A percentile compares a stretch with the other conserved stretches of the same genome.
Conservation (phyloP, 1,140 invertebrate genomes). For the Geopemphigus sp. region DNA sequence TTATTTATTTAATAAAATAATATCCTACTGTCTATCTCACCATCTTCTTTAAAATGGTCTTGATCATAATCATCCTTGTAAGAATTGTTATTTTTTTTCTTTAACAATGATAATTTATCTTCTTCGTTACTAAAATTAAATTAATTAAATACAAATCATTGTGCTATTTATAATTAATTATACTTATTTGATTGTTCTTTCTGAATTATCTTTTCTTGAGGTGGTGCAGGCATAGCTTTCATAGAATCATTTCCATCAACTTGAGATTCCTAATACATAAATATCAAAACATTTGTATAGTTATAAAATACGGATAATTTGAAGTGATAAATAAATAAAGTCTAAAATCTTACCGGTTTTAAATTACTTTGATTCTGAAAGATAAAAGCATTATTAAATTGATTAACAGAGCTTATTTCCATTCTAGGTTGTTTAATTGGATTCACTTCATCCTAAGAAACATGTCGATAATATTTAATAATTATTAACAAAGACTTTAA, state of each 20-base stretch:
- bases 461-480: not conserved
- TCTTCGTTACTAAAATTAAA: slow-evolving; percentile 6
- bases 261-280: slow-evolving; percentile 26
- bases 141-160: slow-evolving; percentile 2
- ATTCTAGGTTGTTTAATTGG: slow-evolving; percentile 39
- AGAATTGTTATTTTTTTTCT: slow-evolving; percentile 19
- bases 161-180: not conserved
- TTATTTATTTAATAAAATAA: not conserved
- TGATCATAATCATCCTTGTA: slow-evolving; percentile 21
- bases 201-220: slow-evolving; percentile 9
- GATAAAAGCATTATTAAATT: not conserved
- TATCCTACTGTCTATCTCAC: slow-evolving; percentile 27
- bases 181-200: slow-evolving; percentile 38
- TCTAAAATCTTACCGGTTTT: not conserved
- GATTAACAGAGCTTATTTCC: not conserved
- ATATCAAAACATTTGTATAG: not conserved
- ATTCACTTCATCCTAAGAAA: slow-evolving; percentile 16
- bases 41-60: slow-evolving; percentile 36
- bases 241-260: slow-evolving; percentile 23
- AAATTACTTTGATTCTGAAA: slow-evolving; percentile 1
- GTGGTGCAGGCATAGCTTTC: slow-evolving; percentile 34
- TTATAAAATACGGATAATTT: not conserved
- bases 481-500: not conserved
- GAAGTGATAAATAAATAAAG: not conserved
- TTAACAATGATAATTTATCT: not conserved